Conservation (phyloP, 2,797 vertebrate genomes). For the Molossus molossus region DNA sequence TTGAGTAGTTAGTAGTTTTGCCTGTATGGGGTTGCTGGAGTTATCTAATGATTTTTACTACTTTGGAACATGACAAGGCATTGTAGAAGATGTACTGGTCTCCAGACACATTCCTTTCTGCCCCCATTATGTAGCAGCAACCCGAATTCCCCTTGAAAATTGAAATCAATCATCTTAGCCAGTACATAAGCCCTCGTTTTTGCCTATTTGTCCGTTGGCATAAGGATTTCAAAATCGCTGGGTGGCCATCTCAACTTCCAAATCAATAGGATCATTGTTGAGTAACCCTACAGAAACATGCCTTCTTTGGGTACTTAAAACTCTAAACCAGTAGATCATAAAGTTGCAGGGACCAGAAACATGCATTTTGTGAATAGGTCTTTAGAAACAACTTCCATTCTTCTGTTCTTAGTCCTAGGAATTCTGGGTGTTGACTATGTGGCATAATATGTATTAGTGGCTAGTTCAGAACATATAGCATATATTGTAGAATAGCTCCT, state of each 20-base stretch:
- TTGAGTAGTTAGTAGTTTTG: background rate
- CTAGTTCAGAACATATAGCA: background rate
- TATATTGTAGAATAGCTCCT: background rate
- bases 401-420: background rate
- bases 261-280: constrained; percentile 13
- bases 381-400: constrained; percentile 45
- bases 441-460: background rate
- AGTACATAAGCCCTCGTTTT: background rate
- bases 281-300: background rate
- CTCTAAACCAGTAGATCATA: background rate
- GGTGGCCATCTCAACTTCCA: constrained; percentile 23
- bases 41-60: constrained; percentile 18
- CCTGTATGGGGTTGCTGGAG: background rate
- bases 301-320: background rate
- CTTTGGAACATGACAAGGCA: background rate
- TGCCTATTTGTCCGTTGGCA: background rate
- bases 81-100: background rate
- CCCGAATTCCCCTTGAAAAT: background rate
- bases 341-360: background rate
- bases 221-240: background rate
- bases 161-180: background rate
- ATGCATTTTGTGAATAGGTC: constrained; percentile 18
- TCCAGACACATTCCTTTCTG: background rate
- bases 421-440: constrained; percentile 2
- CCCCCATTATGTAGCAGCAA: background rate